These are phyloP conservation scores for Ceriagrion tenellum DNA, from an alignment of 2,888 invertebrate genomes.

Conservation along the genomic window DNA sequence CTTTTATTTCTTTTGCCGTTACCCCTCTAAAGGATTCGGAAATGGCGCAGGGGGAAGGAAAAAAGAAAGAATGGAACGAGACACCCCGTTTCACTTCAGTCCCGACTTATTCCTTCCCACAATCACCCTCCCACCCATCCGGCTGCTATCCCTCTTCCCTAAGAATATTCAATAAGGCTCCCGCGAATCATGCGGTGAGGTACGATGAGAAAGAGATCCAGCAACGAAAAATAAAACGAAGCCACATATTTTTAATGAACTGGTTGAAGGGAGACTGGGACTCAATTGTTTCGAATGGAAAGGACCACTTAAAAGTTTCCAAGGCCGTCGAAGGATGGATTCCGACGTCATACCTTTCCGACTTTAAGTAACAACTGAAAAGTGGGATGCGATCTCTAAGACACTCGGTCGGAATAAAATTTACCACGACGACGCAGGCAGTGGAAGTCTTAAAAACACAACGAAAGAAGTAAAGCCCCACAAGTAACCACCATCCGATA, in stretches of 20 bases:
- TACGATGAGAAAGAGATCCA: background rate
- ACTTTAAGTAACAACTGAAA: background rate
- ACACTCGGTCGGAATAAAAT: background rate
- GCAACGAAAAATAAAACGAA: background rate
- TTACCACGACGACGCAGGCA: background rate
- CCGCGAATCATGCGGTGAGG: background rate
- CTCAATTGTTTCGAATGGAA: background rate
- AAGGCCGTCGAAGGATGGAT: background rate
- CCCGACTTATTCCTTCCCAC: background rate
- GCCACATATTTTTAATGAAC: background rate
- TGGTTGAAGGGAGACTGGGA: background rate
- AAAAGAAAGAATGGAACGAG: background rate
- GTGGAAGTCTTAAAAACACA: background rate
- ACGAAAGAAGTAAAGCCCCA: background rate
- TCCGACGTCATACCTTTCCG: background rate
- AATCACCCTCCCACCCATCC: background rate
- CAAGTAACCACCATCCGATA: background rate
- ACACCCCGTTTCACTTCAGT: background rate
- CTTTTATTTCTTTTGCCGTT: background rate
- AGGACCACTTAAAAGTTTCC: background rate
- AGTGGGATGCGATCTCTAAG: background rate
- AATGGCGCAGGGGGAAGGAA: background rate
- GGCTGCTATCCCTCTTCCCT: background rate
- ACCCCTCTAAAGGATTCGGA: background rate
- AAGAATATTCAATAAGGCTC: background rate